phyloP scores from a whole-genome alignment of 2,797 vertebrate species.

The Gadopsis bispinosus region DNA sequence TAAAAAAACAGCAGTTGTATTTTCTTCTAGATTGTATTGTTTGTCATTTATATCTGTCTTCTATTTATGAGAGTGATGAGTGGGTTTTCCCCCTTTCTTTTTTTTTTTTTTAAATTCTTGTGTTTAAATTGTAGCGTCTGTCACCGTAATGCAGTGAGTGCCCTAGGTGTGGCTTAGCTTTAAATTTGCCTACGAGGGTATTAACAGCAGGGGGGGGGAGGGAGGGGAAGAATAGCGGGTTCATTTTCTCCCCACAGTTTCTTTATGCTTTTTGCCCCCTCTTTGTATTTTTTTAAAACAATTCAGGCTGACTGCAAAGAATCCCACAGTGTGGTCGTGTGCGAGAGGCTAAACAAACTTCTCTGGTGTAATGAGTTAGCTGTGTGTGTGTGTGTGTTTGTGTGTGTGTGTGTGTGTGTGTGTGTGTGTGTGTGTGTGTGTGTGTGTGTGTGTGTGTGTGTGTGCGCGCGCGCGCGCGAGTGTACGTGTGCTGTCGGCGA shows the following conservation, averaged over 20 bases:
- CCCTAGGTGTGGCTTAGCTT: conserved; percentile 59
- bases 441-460: conserved; percentile 38
- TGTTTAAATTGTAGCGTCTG: conserved; percentile 33
- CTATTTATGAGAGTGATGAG: conserved; percentile 73
- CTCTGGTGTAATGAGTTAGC: conserved; percentile 59
- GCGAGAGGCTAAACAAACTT: conserved; percentile 63
- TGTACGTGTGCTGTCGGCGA: conserved; percentile 13
- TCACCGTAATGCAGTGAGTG: conserved; percentile 45
- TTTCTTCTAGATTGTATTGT: conserved; percentile 80
- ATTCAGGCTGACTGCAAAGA: conserved; percentile 62
- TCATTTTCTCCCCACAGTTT: conserved; percentile 44
- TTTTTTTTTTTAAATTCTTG: conserved; percentile 12
- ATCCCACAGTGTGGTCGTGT: conserved; percentile 64
- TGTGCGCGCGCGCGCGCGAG: too few relatives aligned
- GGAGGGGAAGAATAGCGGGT: conserved; percentile 58
- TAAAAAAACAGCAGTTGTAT: conserved; percentile 65
- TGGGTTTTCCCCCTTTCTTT: conserved; percentile 55
- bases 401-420: conserved; percentile 13
- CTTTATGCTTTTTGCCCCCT: conserved; percentile 46
- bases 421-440: conserved; percentile 29
- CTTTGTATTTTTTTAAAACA: conserved; percentile 54
- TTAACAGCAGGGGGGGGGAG: conserved; percentile 47
- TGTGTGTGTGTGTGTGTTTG: conserved; percentile 39
- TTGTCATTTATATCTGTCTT: conserved; percentile 81
- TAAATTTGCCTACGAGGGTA: conserved; percentile 42